A percentile compares a stretch with the other conserved stretches of the same genome.
phyloP scores from a whole-genome alignment of 2,888 invertebrate species.

The Pinctada fucata region DNA sequence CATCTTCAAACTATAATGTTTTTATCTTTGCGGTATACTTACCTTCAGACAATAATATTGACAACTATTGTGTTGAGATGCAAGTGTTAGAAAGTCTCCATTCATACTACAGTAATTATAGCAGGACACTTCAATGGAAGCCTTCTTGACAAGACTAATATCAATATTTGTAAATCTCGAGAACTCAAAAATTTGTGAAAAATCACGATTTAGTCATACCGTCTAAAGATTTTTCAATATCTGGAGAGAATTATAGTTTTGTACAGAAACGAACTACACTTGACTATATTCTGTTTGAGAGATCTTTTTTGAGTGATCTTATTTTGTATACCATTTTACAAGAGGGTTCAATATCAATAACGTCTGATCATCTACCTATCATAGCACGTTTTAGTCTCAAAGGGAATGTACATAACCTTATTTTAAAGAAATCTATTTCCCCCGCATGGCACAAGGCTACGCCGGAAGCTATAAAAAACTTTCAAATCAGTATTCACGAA shows the following conservation, averaged over 20 bases:
- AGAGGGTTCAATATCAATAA: not conserved
- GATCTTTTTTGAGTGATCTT: not conserved
- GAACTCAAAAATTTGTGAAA: slow-evolving; percentile 4
- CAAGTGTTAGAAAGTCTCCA: not conserved
- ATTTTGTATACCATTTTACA: not conserved
- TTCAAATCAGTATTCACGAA: too few species aligned
- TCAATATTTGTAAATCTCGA: slow-evolving; percentile 1
- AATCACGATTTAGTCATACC: not conserved
- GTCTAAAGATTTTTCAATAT: not conserved
- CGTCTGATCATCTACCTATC: slow-evolving; percentile 15
- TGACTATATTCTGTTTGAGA: not conserved
- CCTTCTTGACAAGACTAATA: not conserved
- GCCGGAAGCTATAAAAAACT: too few species aligned
- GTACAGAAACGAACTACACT: not conserved
- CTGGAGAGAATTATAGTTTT: slow-evolving; percentile 1
- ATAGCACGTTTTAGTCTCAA: not conserved
- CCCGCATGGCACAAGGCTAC: too few species aligned
- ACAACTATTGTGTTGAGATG: not conserved
- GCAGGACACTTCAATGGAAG: not conserved
- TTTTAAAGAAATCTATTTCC: too few species aligned
- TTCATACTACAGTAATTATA: not conserved
- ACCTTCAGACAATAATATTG: slow-evolving; percentile 3
- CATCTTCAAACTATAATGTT: not conserved
- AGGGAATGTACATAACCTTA: too few species aligned
- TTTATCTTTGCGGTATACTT: not conserved